phyloP scores from a whole-genome alignment of 2,888 invertebrate genomes.

The Tenodera sinensis region DNA sequence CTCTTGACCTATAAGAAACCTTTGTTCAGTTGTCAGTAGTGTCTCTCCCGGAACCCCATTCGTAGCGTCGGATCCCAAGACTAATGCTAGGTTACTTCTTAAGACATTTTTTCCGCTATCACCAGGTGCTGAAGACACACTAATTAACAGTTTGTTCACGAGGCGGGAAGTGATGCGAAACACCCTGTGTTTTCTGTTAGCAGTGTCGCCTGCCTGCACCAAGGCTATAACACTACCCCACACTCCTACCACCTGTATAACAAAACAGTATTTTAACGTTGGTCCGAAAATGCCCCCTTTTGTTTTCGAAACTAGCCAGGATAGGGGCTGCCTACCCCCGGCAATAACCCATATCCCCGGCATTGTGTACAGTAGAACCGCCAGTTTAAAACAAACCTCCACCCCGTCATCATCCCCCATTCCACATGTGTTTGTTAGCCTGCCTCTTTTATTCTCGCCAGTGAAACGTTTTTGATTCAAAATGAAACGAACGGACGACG shows the following conservation, averaged over 20 bases:
- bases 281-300: slow-evolving; percentile 22
- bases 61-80: too few species aligned
- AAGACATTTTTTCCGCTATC: neutral
- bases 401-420: neutral
- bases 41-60: too few species aligned
- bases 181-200: slow-evolving; percentile 16
- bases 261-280: slow-evolving; percentile 27
- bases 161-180: neutral
- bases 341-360: slow-evolving; percentile 29
- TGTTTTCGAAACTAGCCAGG: slow-evolving; percentile 18
- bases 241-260: slow-evolving; percentile 21
- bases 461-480: slow-evolving; percentile 26
- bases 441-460: slow-evolving; percentile 25
- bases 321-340: slow-evolving; percentile 9
- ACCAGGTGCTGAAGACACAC: neutral
- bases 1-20: too few species aligned
- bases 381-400: slow-evolving; percentile 14
- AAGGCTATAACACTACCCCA: slow-evolving; percentile 17
- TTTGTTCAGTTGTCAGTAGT: too few species aligned
- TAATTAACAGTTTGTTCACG: neutral
- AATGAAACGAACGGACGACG: slow-evolving; percentile 20
- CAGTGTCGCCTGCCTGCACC: slow-evolving; percentile 8
- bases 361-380: slow-evolving; percentile 20
- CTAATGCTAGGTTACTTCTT: neutral
- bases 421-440: slow-evolving; percentile 21